phyloP scores from a whole-genome alignment of 2,888 invertebrate species.

The Seladonia tumulorum region DNA sequence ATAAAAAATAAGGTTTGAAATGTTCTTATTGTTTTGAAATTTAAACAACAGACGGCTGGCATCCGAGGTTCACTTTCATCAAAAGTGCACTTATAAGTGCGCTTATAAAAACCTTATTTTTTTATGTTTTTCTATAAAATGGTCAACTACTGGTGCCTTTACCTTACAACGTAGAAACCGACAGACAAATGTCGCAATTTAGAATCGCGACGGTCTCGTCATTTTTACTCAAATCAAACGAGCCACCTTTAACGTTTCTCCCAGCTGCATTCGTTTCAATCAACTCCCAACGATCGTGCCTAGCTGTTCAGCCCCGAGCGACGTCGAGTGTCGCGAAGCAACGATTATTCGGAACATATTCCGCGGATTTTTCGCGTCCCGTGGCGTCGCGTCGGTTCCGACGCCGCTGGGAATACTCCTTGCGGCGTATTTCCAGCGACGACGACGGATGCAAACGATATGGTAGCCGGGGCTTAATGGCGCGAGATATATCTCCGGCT shows the following conservation, averaged over 20 bases:
- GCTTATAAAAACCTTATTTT: too few relatives aligned
- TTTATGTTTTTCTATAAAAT: too few relatives aligned
- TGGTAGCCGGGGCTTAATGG: constrained; percentile 58
- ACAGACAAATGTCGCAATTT: too few relatives aligned
- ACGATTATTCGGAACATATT: background rate
- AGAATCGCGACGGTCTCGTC: background rate
- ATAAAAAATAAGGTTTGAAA: too few relatives aligned
- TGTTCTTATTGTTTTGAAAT: too few relatives aligned
- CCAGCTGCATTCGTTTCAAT: background rate
- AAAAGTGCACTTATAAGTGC: too few relatives aligned
- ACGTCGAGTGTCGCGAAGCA: background rate
- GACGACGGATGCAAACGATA: constrained; percentile 58
- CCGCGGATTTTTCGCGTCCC: background rate
- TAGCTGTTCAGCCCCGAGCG: background rate
- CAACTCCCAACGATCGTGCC: background rate
- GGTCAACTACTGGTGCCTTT: too few relatives aligned
- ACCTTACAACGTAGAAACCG: too few relatives aligned
- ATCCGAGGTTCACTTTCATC: too few relatives aligned
- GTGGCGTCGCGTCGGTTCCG: background rate
- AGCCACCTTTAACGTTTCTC: background rate
- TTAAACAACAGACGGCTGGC: too few relatives aligned
- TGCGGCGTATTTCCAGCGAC: constrained; percentile 27
- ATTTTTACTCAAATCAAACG: background rate
- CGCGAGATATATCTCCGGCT: constrained; percentile 48
- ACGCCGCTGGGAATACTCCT: background rate